Base-by-base conservation (phyloP, 30 jellyfish, hydroid and myxozoan species). In the Catostylus mosaicus region DNA sequence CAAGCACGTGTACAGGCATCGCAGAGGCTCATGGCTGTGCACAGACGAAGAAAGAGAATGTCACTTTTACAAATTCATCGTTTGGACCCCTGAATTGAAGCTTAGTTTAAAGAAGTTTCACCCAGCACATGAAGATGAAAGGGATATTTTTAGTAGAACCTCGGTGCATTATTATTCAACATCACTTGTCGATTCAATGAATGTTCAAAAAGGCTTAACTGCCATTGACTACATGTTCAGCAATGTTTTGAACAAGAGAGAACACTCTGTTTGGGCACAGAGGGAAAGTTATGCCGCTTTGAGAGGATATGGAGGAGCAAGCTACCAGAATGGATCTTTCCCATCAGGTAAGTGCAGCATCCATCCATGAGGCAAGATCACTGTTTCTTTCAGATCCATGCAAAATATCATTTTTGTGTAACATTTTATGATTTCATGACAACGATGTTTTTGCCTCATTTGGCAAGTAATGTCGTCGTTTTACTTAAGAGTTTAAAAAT, bases 31-130 rank as follows among this genome's bases (percentile, higher is more conserved):
- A 5, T 79, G 88, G 89, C 69, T 84, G 48, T 85, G 94, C 66
- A 80, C 73, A 32, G 46, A 54, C 3, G n/a, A 24, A 0, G 80
- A 74, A 29, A 22, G 89, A 5, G 73, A 52, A 9, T 85, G 98
- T 73, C 88, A 92, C 12, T 75, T 59, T 54, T 92, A 66, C 84
- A 92, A 82, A 24, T 92, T 92, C 64, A 88, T 92, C 51, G 80
- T 92, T 51, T 92, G 98, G 98, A 92, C 95, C 26, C 98, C 98
- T 11, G 98, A 92, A 34, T 30, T 92, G 80, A 36, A 77, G 56
- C 81, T 29, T 37, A 92, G 97, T 75, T 52, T 92, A 45, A 35
- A 72, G 10, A 68, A 59, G 26, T 84, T 93, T 76, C 78, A 40
- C 52, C 77, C 80, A 26, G 73, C 37, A 30, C 73, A 70, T 56